Conservation (phyloP, 2,113 vertebrate species). For the Eulemur rufifrons region DNA sequence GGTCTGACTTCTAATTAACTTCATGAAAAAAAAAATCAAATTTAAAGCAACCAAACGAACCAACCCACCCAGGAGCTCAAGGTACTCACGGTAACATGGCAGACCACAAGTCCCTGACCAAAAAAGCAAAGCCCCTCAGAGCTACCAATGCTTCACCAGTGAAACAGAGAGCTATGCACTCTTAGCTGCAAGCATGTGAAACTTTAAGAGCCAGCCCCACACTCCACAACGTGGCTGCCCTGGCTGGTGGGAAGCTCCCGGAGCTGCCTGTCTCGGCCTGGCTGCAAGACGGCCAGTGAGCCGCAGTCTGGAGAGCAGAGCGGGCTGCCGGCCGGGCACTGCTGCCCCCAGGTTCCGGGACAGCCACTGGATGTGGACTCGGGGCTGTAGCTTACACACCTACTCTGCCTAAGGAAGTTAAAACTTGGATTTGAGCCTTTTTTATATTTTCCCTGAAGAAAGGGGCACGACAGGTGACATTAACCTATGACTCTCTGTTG, state of each 20-base stretch:
- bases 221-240: slow-evolving; percentile 48
- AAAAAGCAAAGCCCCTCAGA: slow-evolving; percentile 53
- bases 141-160: slow-evolving; percentile 64
- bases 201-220: slow-evolving; percentile 67
- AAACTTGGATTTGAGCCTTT: slow-evolving; percentile 74
- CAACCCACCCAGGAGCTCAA: slow-evolving; percentile 29
- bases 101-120: slow-evolving; percentile 53
- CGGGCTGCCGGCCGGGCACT: background rate
- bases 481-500: slow-evolving; percentile 61
- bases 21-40: slow-evolving; percentile 65
- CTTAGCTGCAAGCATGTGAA: slow-evolving; percentile 60
- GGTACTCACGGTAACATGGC: background rate
- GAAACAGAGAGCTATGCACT: slow-evolving; percentile 73
- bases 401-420: slow-evolving; percentile 68
- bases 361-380: background rate
- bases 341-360: slow-evolving; percentile 1
- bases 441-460: slow-evolving; percentile 79
- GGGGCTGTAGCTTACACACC: background rate
- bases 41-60: background rate
- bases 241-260: slow-evolving; percentile 21
- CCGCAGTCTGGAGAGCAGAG: background rate
- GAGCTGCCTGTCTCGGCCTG: background rate
- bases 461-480: slow-evolving; percentile 68
- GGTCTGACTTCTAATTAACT: slow-evolving; percentile 67
- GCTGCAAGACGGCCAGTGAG: background rate